A percentile compares a stretch with the other conserved stretches of the same genome.
phyloP scores from a whole-genome alignment of 2,888 invertebrate species.

The Rhingia rostrata region DNA sequence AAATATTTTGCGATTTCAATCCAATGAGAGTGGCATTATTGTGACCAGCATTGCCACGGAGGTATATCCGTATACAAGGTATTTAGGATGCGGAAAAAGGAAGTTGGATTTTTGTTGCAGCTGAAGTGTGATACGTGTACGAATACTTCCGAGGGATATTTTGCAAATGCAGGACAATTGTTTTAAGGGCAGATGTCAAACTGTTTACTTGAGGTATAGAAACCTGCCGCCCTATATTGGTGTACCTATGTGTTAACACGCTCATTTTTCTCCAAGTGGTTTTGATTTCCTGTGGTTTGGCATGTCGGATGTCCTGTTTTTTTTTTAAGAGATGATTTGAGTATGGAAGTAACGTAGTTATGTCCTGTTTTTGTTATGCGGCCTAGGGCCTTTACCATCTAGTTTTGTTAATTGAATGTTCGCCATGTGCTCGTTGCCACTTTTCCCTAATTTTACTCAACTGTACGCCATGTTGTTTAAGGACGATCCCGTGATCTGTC shows the following conservation, averaged over 20 bases:
- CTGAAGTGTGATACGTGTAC: constrained; percentile 57
- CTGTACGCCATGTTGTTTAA: no score
- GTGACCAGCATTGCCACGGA: constrained; percentile 64
- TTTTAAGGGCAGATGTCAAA: constrained; percentile 68
- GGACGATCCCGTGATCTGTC: no score
- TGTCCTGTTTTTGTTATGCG: no score
- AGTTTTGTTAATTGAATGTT: no score
- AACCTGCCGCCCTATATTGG: no score
- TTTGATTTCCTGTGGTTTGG: no score
- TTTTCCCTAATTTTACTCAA: no score
- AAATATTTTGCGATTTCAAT: constrained; percentile 68
- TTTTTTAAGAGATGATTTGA: no score
- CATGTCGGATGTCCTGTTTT: no score
- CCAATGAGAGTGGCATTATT: constrained; percentile 59
- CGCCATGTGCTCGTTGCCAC: no score
- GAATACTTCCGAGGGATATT: constrained; percentile 51
- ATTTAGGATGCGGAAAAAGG: constrained; percentile 1
- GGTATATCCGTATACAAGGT: neutral
- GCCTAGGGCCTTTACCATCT: no score
- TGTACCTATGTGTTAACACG: neutral
- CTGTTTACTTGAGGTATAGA: neutral
- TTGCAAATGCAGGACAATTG: constrained; percentile 60
- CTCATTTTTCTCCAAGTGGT: neutral
- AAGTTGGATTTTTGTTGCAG: constrained; percentile 52
- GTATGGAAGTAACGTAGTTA: no score